These are phyloP conservation scores for Gallinago paraguaiae DNA, from an alignment of 2,113 vertebrate genomes.

Conservation along the genomic window DNA sequence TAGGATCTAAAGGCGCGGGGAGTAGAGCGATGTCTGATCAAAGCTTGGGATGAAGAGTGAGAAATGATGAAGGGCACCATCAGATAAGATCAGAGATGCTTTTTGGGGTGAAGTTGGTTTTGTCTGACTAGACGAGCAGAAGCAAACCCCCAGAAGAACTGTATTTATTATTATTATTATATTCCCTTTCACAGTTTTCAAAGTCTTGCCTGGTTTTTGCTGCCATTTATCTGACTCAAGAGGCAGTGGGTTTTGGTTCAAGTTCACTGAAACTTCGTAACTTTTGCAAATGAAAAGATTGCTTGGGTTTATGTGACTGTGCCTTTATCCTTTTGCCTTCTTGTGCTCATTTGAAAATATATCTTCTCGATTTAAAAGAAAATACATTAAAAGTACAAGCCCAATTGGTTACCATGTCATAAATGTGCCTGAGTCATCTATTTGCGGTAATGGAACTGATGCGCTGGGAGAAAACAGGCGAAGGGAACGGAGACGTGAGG, in stretches of 20 bases:
- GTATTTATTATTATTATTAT: not conserved
- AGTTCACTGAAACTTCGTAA: not conserved
- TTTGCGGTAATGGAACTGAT: not conserved
- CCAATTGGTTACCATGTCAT: not conserved
- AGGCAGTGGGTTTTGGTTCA: not conserved
- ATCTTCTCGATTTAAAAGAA: rapidly evolving
- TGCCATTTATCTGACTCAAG: not conserved
- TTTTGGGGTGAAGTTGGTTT: not conserved
- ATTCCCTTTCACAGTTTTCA: not conserved
- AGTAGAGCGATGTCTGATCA: not conserved
- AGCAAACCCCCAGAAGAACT: not conserved
- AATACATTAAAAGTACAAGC: not conserved
- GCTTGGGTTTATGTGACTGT: not conserved
- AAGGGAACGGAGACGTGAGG: not conserved
- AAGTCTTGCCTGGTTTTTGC: not conserved
- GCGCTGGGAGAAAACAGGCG: not conserved
- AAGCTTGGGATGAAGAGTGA: not conserved
- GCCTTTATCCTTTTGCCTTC: not conserved
- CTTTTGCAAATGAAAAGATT: not conserved
- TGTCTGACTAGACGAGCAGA: not conserved
- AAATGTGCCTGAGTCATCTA: not conserved
- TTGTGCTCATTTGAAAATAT: not conserved
- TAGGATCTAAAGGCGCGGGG: not conserved
- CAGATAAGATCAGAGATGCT: not conserved
- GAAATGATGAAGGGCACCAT: not conserved